A percentile compares a stretch with the other conserved stretches of the same genome.
Conservation (phyloP, 2,113 vertebrate species). For the Perca flavescens region DNA sequence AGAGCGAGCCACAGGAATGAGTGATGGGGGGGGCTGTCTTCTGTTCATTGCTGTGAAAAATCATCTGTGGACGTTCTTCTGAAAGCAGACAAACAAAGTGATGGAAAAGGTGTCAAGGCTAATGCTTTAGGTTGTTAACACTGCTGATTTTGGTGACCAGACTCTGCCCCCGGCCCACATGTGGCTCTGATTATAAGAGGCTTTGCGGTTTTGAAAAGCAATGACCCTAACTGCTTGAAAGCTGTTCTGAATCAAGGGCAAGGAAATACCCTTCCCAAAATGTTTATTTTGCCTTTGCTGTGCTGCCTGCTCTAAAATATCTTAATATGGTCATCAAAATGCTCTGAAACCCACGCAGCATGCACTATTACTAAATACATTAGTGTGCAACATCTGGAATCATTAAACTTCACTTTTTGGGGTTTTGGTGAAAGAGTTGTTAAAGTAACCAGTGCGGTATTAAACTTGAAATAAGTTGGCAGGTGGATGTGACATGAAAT, state of each 20-base stretch:
- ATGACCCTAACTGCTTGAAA: slow-evolving; percentile 62
- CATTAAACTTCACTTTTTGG: slow-evolving; percentile 42
- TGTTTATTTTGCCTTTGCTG: slow-evolving; percentile 59
- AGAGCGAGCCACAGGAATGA: slow-evolving; percentile 43
- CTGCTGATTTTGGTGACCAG: slow-evolving; percentile 62
- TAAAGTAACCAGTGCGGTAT: slow-evolving; percentile 34
- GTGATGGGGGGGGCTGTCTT: background rate
- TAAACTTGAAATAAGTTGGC: slow-evolving; percentile 57
- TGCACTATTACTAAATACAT: slow-evolving; percentile 36
- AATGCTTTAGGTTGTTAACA: slow-evolving; percentile 66
- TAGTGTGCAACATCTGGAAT: slow-evolving; percentile 63
- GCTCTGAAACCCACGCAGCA: slow-evolving; percentile 38
- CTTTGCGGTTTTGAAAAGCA: slow-evolving; percentile 58
- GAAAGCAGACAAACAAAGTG: slow-evolving; percentile 71
- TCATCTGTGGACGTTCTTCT: slow-evolving; percentile 48
- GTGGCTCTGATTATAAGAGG: slow-evolving; percentile 68
- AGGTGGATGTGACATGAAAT: slow-evolving; percentile 54
- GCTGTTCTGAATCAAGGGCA: slow-evolving; percentile 66
- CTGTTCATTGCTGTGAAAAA: slow-evolving; percentile 58
- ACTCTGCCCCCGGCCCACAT: slow-evolving; percentile 61
- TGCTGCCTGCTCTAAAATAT: slow-evolving; percentile 35
- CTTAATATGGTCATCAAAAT: slow-evolving; percentile 50
- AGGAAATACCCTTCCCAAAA: slow-evolving; percentile 53
- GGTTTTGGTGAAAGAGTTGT: slow-evolving; percentile 30
- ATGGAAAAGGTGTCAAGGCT: slow-evolving; percentile 67